Percentiles rank a stretch among this genome's conserved stretches.
These are phyloP conservation scores for Echinometra lucunter DNA, from an alignment of 53 echinoderm and acorn worm genomes.

Conservation along the genomic window DNA sequence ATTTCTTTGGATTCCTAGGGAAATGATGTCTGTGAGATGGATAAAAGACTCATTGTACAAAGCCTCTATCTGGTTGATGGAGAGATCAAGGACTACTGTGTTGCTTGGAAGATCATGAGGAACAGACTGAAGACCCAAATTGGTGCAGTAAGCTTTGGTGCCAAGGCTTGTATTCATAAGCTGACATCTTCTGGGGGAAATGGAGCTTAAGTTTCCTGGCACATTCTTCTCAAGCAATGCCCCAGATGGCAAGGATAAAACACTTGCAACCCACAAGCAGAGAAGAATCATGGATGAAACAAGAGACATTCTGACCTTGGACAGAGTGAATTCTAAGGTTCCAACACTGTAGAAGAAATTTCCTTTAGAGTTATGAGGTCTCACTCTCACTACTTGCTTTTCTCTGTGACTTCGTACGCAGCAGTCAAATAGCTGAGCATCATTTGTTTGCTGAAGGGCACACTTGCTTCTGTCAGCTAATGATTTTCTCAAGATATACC, in stretches of 20 bases:
- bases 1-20: background rate
- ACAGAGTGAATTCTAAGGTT: background rate
- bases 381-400: too few relatives aligned
- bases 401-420: background rate
- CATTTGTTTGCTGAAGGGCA: background rate
- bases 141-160: background rate
- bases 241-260: background rate
- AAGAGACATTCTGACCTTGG: background rate
- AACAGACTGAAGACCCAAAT: background rate
- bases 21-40: background rate
- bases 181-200: background rate
- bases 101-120: slow-evolving; percentile 21
- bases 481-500: background rate
- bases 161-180: background rate
- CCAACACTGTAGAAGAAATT: background rate
- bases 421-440: background rate
- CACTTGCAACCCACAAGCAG: background rate
- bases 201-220: background rate
- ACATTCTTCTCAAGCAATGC: background rate
- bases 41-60: slow-evolving; percentile 20
- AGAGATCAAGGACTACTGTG: slow-evolving; percentile 22
- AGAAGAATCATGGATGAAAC: too few relatives aligned
- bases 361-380: background rate
- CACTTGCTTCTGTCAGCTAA: background rate
- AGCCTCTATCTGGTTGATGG: background rate